Conservation (phyloP, 2,888 invertebrate species). For the Sphecodes monilicornis region DNA sequence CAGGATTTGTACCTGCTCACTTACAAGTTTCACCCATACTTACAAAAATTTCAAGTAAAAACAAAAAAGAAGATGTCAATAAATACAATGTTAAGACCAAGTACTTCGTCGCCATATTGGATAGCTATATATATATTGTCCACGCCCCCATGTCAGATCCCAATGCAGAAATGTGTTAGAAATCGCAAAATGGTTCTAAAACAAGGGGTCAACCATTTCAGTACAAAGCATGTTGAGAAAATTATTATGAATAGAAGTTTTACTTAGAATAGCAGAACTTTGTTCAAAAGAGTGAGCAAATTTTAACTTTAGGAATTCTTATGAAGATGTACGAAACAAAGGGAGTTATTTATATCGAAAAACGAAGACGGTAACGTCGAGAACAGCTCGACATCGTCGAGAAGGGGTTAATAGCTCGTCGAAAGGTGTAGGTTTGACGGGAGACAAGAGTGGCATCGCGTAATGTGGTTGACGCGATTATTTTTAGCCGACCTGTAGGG, state of each 20-base stretch:
- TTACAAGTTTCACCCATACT: too few relatives aligned
- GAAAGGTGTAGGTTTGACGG: background rate
- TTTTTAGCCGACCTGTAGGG: conserved; percentile 8
- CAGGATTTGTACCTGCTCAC: too few relatives aligned
- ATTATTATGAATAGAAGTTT: background rate
- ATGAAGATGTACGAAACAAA: background rate
- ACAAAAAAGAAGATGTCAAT: too few relatives aligned
- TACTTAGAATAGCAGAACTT: background rate
- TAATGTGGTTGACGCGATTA: background rate
- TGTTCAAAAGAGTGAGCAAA: background rate
- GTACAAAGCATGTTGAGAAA: background rate
- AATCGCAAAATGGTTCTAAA: too few relatives aligned
- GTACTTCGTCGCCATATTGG: too few relatives aligned
- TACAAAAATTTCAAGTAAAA: too few relatives aligned
- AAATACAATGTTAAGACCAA: too few relatives aligned
- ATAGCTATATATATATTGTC: too few relatives aligned
- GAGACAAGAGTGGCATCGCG: background rate
- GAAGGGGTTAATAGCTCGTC: background rate
- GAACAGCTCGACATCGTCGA: background rate
- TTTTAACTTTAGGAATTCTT: background rate
- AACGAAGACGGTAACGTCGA: background rate
- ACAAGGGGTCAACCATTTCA: too few relatives aligned
- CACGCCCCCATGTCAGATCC: too few relatives aligned
- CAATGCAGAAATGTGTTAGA: too few relatives aligned
- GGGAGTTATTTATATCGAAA: background rate